Evolutionary conservation across 2,797 vertebrate genomes (phyloP).

Genomic region (Gambelia wislizenii): DNA sequence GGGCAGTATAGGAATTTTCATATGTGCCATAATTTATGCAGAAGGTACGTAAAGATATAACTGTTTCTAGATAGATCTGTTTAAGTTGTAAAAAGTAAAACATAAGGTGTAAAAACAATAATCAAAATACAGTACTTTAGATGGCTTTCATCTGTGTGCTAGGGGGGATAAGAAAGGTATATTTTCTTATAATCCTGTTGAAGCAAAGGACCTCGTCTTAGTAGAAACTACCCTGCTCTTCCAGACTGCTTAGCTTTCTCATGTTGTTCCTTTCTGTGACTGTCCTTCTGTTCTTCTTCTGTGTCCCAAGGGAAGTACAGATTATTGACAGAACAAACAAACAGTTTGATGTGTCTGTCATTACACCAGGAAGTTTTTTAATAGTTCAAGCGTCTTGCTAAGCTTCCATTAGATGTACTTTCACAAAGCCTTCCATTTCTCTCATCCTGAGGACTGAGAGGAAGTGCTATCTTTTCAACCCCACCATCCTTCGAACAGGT

Average conservation of each 20-base stretch:
- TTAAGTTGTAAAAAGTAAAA: neutral
- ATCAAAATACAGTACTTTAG: neutral
- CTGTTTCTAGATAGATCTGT: rapidly evolving
- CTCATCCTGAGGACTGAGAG: neutral
- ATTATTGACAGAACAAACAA: slow-evolving; percentile 80
- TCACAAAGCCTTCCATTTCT: slow-evolving; percentile 45
- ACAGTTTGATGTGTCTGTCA: slow-evolving; percentile 73
- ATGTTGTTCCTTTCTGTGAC: slow-evolving; percentile 61
- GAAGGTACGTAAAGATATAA: neutral
- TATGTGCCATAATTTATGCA: neutral
- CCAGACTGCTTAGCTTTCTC: slow-evolving; percentile 31
- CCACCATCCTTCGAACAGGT: slow-evolving; percentile 33
- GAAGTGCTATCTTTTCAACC: slow-evolving; percentile 53
- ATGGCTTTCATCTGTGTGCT: neutral
- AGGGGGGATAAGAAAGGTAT: neutral
- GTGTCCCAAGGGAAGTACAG: slow-evolving; percentile 72
- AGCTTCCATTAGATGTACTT: slow-evolving; percentile 61
- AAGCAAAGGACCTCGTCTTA: neutral
- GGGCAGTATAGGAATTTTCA: neutral
- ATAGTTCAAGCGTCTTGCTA: slow-evolving; percentile 78
- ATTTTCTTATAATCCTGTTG: neutral
- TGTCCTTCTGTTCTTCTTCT: slow-evolving; percentile 40
- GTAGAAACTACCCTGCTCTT: neutral
- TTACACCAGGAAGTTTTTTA: slow-evolving; percentile 78
- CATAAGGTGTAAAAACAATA: neutral